A percentile compares a stretch with the other conserved stretches of the same genome.
Evolutionary conservation across 2,113 vertebrate species (phyloP).

Genomic region (Psophia crepitans): DNA sequence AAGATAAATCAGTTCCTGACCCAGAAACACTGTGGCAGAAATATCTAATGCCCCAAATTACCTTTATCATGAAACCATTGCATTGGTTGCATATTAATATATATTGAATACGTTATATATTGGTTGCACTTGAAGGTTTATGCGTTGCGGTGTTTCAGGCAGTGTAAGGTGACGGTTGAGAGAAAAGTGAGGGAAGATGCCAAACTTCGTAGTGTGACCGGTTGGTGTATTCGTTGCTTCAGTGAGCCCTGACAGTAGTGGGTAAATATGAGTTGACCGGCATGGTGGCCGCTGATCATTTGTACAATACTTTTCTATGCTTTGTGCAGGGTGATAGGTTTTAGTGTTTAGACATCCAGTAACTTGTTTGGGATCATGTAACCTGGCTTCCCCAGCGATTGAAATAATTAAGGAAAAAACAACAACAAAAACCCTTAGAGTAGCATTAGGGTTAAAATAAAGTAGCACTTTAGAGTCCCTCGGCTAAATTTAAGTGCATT

Average conservation of each 20-base stretch:
- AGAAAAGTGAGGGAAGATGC: not conserved
- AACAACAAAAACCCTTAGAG: not conserved
- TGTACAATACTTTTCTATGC: not conserved
- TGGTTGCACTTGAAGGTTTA: not conserved
- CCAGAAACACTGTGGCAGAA: not conserved
- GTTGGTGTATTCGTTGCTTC: not conserved
- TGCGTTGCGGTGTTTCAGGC: not conserved
- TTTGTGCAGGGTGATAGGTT: not conserved
- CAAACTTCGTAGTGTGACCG: not conserved
- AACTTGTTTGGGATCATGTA: not conserved
- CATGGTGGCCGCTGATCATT: not conserved
- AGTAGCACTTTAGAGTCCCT: conserved; percentile 3
- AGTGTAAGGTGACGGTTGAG: not conserved
- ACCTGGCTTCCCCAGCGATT: not conserved
- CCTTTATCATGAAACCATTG: not conserved
- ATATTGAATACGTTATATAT: accelerated
- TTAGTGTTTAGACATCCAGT: not conserved
- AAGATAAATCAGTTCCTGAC: not conserved
- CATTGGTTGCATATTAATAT: not conserved
- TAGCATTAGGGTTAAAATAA: not conserved
- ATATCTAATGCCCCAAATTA: not conserved
- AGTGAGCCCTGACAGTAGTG: not conserved
- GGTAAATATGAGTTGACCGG: not conserved
- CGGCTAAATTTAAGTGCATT: conserved; percentile 1
- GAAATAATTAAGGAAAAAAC: not conserved